Evolutionary conservation across 2,797 vertebrate genomes (phyloP).

Genomic region (Clarias laeviceps): DNA sequence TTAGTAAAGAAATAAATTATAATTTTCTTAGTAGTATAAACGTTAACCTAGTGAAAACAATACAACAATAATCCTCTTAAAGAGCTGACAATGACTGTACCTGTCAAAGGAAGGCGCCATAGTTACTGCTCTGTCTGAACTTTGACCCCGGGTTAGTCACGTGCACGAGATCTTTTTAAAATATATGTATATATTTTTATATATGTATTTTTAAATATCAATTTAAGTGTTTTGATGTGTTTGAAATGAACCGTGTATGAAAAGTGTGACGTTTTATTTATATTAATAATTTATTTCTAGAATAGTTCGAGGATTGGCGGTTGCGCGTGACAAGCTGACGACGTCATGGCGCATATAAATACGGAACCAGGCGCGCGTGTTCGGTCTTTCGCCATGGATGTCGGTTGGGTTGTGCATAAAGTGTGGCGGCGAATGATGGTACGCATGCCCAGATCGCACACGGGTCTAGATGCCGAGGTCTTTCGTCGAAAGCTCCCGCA

Average conservation of each 20-base stretch:
- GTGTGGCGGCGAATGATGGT: fast-evolving
- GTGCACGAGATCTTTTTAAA: not conserved
- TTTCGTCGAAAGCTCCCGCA: not conserved
- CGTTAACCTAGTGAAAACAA: not conserved
- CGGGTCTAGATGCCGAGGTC: no score
- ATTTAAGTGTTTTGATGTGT: not conserved
- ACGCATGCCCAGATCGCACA: not conserved
- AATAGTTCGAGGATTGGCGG: constrained; percentile 24
- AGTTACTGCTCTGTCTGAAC: constrained; percentile 37
- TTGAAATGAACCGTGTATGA: not conserved
- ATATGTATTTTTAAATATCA: not conserved
- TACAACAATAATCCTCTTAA: constrained; percentile 45
- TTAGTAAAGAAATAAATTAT: not conserved
- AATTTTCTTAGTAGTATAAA: not conserved
- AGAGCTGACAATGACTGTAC: constrained; percentile 32
- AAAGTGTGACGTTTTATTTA: not conserved
- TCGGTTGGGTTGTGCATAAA: fast-evolving
- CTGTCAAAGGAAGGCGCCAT: constrained; percentile 54
- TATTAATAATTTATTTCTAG: not conserved
- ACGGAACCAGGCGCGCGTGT: fast-evolving
- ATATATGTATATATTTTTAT: not conserved
- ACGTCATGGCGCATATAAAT: constrained; percentile 32
- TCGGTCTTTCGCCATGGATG: not conserved
- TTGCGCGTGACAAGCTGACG: not conserved
- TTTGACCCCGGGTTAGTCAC: constrained; percentile 34